phyloP scores from a whole-genome alignment of 2,888 invertebrate species.

The Leptinotarsa tumamoca region DNA sequence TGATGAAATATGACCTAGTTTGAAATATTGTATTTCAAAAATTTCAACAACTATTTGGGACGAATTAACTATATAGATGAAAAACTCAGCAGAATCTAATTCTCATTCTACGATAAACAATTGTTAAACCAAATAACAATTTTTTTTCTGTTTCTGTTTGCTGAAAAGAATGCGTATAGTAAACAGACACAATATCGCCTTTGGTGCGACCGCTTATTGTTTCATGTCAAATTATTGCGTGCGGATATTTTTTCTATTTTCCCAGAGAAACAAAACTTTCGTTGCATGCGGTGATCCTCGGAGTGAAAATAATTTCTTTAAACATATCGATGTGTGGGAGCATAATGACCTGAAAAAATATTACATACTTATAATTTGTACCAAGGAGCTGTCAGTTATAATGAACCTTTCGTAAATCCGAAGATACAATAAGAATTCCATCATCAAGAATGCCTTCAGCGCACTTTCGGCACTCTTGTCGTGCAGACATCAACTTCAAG shows the following conservation, averaged over 20 bases:
- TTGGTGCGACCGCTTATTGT: constrained; percentile 31
- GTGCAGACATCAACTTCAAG: constrained; percentile 1
- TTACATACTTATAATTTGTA: constrained; percentile 37
- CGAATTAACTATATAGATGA: no score
- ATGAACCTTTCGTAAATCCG: constrained; percentile 15
- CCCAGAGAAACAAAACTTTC: constrained; percentile 32
- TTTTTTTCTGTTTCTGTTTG: no score
- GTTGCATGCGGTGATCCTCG: no score
- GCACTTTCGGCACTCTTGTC: neutral
- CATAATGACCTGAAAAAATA: constrained; percentile 43
- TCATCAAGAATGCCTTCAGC: neutral
- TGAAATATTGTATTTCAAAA: constrained; percentile 9
- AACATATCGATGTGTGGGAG: constrained; percentile 36
- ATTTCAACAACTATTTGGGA: neutral
- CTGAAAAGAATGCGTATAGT: no score
- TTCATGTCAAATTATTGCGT: constrained; percentile 53
- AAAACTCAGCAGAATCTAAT: no score
- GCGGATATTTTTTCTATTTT: constrained; percentile 24
- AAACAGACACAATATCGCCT: no score
- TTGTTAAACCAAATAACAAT: no score
- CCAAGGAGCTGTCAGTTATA: constrained; percentile 42
- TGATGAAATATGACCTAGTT: no score
- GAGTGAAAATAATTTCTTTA: no score
- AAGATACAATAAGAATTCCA: neutral
- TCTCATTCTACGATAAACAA: no score